Percentiles rank a stretch among this genome's conserved stretches.
Conservation (phyloP, 2,888 invertebrate species). For the Rotaria macrura region DNA sequence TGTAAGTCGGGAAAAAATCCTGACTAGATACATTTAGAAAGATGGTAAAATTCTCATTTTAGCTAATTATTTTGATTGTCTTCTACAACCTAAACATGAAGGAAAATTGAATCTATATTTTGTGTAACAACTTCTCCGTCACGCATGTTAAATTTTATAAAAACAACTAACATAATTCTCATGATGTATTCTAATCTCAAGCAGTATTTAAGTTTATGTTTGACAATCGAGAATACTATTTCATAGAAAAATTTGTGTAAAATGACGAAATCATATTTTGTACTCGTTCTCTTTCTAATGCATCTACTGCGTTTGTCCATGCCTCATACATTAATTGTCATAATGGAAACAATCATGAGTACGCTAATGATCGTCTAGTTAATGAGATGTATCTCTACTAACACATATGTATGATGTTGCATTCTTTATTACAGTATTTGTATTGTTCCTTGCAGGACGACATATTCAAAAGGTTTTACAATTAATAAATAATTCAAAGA, state of each 20-base stretch:
- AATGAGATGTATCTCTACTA: neutral
- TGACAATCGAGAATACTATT: too few species aligned
- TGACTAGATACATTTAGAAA: too few species aligned
- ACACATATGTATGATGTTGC: neutral
- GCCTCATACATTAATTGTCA: neutral
- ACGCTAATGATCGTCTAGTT: neutral
- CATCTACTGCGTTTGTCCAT: neutral
- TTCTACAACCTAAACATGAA: too few species aligned
- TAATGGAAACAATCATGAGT: neutral
- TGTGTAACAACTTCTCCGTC: too few species aligned
- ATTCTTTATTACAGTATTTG: neutral
- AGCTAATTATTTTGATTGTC: too few species aligned
- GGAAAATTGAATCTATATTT: too few species aligned
- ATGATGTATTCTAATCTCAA: too few species aligned
- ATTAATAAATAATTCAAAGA: neutral
- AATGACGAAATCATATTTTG: neutral
- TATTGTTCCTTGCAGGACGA: neutral
- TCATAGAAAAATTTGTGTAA: neutral
- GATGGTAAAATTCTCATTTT: too few species aligned
- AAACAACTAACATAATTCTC: too few species aligned
- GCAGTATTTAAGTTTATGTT: too few species aligned
- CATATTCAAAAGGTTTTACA: neutral
- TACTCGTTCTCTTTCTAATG: neutral
- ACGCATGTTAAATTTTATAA: too few species aligned
- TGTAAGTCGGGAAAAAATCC: too few species aligned